Base-by-base conservation (phyloP, 2,797 vertebrate genomes). In the Gouania willdenowi region DNA sequence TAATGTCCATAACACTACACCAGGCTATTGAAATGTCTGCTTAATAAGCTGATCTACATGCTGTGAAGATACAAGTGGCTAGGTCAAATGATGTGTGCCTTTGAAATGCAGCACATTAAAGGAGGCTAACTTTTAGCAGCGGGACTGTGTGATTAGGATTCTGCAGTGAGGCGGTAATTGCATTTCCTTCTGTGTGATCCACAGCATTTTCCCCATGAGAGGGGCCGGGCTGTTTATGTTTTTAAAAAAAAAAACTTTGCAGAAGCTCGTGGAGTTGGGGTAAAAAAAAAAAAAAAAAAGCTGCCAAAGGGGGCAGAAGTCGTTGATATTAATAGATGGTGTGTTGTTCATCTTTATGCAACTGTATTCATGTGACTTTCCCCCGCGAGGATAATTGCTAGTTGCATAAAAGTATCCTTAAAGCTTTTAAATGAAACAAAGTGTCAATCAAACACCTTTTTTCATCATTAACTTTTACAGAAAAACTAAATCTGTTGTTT, bases 21-120 rank as follows among this genome's bases (percentile, higher is more conserved):
- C 46, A 65, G 65, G 55, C 75, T 64, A 66, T 41, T 24, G 36
- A 79, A 74, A 71, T 59, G 36, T 33, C 52, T 26, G 32, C 36
- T 59, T 87, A 88, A 86, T 84, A 81, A 83, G 79, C 69, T 77
- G 74, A 82, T 85, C 89, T 86, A 75, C 84, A 82, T 81, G 43
- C 40, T 42, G 24, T 32, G 33, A 61, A 33, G 74, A 64, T 25
- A 42, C 41, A 34, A 52, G 21, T 39, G 71, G 73, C 71, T 50
- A 59, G 78, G 81, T 78, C 61, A 71, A 70, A 77, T 73, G 34
- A 72, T 75, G 66, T 81, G 55, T 41, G 71, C 63, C 72, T 86
- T 89, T 88, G 73, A 87, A 85, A 87, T 75, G 61, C 75, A 64
- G 46, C 60, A 69, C 47, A 81, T 87, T 77, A 81, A 72, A 75